Evolutionary conservation across 2,797 vertebrate genomes (phyloP).

Genomic region (Mus spretus): DNA sequence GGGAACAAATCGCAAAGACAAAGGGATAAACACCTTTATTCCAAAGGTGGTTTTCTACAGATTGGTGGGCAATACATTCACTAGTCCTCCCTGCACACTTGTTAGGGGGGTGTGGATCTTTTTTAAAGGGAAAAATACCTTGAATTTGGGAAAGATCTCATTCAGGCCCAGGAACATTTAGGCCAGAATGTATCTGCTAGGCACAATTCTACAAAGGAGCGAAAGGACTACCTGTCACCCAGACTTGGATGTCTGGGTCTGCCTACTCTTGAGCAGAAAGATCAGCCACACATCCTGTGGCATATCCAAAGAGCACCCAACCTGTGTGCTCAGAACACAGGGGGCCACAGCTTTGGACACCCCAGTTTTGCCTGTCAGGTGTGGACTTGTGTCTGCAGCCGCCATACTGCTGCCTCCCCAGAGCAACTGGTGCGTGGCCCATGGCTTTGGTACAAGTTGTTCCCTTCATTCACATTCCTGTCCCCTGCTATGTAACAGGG

Average conservation of each 20-base stretch:
- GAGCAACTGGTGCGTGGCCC: neutral
- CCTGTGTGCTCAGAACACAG: neutral
- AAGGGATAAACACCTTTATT: neutral
- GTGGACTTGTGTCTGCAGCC: neutral
- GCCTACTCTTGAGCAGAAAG: neutral
- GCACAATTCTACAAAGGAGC: neutral
- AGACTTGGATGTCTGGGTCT: neutral
- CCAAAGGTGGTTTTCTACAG: neutral
- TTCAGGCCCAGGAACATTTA: neutral
- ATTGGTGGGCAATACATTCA: neutral
- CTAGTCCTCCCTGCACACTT: neutral
- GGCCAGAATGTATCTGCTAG: neutral
- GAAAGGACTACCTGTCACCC: neutral
- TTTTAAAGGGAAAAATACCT: neutral
- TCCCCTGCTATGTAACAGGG: neutral
- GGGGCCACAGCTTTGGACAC: neutral
- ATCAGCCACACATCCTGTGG: too few species aligned
- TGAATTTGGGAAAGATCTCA: slow-evolving; percentile 4
- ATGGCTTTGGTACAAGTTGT: neutral
- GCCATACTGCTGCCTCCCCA: neutral
- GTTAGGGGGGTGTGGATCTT: neutral
- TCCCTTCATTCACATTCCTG: neutral
- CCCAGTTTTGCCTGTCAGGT: neutral
- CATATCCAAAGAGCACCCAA: neutral
- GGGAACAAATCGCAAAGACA: neutral